Evolutionary conservation across 2,113 vertebrate genomes (phyloP), one percentile per base, ranked within the genome.

Genomic region (Malurus melanocephalus): DNA sequence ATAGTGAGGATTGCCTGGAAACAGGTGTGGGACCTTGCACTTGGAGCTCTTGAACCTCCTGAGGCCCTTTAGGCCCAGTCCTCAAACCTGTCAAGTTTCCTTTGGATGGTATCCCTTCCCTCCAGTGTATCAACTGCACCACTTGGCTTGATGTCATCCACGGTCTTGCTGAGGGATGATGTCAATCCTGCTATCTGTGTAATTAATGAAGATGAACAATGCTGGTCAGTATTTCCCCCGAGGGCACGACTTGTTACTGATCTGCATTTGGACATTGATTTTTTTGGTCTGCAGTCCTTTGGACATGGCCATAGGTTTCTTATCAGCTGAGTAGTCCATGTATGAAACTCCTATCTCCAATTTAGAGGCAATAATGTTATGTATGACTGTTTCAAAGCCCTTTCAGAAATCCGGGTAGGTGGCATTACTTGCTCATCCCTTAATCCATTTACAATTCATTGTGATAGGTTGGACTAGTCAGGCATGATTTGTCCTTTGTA

Each of bases 211-310:
- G n/a, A 21, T 82, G 11, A 66, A 11, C 23, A 38, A 10, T 66
- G 13, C 30, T 0, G 0, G 9, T 89, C 55, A 26, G 0, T 40
- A 43, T 38, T 53, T 11, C 26, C 26, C 17, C 16, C 4, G 9
- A 64, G 35, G 1, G 3, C 19, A 33, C 16, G 24, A 49, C 16
- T 73, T 59, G 32, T 53, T 60, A 15, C 40, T 46, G 28, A n/a
- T 65, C 55, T 78, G 21, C 28, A 17, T 60, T 72, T 59, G 45
- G 18, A 59, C 21, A 10, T 16, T 10, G 20, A n/a, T 40, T 55
- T 52, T 65, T 65, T 73, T 64, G 15, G 2, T 45, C 45, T 0
- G 5, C 15, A 81, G 7, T 68, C 28, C 55, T 45, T 64, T n/a
- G 45, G 32, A 28, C 1, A 1, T 5, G 2, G 14, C 33, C 13